phyloP scores from a whole-genome alignment of 1,140 invertebrate genomes.

The Pinna nobilis region DNA sequence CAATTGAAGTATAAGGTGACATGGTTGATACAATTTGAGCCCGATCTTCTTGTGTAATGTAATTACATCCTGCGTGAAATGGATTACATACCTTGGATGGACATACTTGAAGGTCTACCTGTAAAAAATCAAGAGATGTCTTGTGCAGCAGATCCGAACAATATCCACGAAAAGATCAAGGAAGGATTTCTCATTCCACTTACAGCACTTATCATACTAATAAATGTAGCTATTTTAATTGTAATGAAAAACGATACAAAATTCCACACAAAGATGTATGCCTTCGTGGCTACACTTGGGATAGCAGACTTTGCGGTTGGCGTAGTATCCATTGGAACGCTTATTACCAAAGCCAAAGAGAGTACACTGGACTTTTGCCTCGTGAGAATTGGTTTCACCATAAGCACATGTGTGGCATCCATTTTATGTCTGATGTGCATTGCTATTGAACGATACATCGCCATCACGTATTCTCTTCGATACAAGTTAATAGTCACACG shows the following conservation, averaged over 20 bases:
- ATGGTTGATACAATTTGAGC: no score
- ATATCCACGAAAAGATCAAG: conserved; percentile 54
- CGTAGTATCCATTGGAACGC: conserved; percentile 52
- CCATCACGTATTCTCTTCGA: conserved; percentile 46
- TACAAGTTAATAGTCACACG: conserved; percentile 50
- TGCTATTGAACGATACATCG: conserved; percentile 57
- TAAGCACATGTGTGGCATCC: conserved; percentile 44
- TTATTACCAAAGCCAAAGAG: conserved; percentile 50
- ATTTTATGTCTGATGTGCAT: conserved; percentile 50
- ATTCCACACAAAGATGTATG: conserved; percentile 51
- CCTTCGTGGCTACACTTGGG: conserved; percentile 47
- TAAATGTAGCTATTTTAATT: conserved; percentile 47
- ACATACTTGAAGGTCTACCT: background rate
- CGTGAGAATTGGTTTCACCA: conserved; percentile 50
- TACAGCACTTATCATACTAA: conserved; percentile 47
- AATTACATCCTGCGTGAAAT: no score
- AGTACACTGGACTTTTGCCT: conserved; percentile 45
- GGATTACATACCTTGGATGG: background rate
- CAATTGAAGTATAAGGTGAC: no score
- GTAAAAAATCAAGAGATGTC: background rate
- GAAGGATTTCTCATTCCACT: conserved; percentile 51
- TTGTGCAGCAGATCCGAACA: conserved; percentile 29
- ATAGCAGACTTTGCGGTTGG: conserved; percentile 57
- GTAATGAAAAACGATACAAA: conserved; percentile 42
- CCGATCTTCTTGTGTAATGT: no score